These are phyloP conservation scores for Corvus moneduloides DNA, from an alignment of 2,113 vertebrate genomes.

Conservation along the genomic window DNA sequence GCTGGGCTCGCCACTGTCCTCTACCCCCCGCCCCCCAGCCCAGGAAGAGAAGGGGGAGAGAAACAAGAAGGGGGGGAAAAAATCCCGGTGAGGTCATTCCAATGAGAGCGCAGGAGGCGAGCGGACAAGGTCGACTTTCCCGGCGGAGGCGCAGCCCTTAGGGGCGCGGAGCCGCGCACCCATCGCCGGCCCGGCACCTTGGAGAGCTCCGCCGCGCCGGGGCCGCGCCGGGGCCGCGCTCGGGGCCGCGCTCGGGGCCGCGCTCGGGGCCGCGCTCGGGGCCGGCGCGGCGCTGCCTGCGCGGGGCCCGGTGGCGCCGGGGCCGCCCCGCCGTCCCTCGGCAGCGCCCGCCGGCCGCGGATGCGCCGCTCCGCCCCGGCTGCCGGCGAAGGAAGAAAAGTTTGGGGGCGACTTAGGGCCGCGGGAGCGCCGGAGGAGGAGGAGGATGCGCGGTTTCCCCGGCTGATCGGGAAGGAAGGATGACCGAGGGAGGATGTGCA, in stretches of 20 bases:
- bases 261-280: too few relatives aligned
- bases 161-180: slow-evolving; percentile 53
- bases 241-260: too few relatives aligned
- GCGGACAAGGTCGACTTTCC: slow-evolving; percentile 68
- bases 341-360: not conserved
- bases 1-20: slow-evolving; percentile 23
- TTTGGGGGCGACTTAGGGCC: slow-evolving; percentile 60
- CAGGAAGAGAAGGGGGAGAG: not conserved
- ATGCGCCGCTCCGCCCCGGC: slow-evolving; percentile 5
- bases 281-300: too few relatives aligned
- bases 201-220: not conserved
- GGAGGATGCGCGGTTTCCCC: slow-evolving; percentile 64
- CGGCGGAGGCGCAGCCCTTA: slow-evolving; percentile 29
- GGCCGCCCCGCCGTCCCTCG: not conserved
- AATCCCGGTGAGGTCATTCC: slow-evolving; percentile 72
- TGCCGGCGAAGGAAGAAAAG: slow-evolving; percentile 69
- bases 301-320: not conserved
- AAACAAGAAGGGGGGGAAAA: not conserved
- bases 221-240: too few relatives aligned
- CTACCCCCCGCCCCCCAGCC: not conserved
- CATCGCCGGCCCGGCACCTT: not conserved
- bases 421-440: not conserved
- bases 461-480: slow-evolving; percentile 83
- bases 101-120: slow-evolving; percentile 69
- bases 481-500: slow-evolving; percentile 95